Evolutionary conservation across 2,113 vertebrate genomes (phyloP), one percentile per base, ranked within the genome.

Genomic region (Phocoena sinus): DNA sequence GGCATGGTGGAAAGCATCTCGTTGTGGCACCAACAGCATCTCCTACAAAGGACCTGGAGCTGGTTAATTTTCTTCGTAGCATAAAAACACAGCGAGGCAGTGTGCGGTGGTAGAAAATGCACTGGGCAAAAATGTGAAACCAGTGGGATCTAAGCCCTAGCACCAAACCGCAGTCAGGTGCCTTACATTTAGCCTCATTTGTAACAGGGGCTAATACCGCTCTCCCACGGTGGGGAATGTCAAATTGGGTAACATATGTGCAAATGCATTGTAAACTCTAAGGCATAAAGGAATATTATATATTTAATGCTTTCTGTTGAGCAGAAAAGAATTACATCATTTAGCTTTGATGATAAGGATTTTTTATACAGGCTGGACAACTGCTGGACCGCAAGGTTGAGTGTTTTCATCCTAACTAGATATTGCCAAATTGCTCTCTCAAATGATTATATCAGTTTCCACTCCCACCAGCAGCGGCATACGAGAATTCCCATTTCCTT

Each of bases 281-380:
- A 65, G 47, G 62, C 71, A 56, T 28, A 5, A 47, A 63, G 73
- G 73, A 53, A 53, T 53, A 17, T 13, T 68, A 26, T 13, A 17
- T 50, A 38, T 25, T 60, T 79, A 80, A 83, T 87, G 82, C 80
- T 93, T 96, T 84, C 85, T 25, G 58, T 47, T n/a, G 76, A 71
- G 33, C 50, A 33, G 74, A 73, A 68, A 87, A 87, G 67, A 85
- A 80, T 74, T 91, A 25, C 20, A 25, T 91, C 50, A 74, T 90
- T 97, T 90, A 74, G 65, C 89, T 90, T 90, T 31, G 60, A 76
- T 28, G 88, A 58, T 70, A 18, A 81, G 70, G 71, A 67, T 96
- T 85, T 96, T 89, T 89, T 80, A 47, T 23, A n/a, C 17, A 87
- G 84, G 58, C 36, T 11, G 44, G 44, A 23, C 44, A 86, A 77